Conservation (phyloP, 2,888 invertebrate species). For the Andrena bicolor region DNA sequence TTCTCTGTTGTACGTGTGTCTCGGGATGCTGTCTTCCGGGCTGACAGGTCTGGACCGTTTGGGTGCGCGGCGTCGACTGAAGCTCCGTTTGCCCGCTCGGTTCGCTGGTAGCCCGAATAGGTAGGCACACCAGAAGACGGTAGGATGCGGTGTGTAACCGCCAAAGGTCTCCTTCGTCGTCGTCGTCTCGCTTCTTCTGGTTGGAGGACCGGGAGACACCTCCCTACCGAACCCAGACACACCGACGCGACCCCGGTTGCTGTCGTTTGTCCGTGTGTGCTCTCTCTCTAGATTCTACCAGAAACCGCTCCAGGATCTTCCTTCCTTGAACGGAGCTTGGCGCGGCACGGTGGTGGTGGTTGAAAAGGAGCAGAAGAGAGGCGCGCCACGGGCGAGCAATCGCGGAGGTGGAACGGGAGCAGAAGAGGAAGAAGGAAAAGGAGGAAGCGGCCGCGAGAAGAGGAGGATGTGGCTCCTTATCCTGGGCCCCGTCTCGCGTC, state of each 20-base stretch:
- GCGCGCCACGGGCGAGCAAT: slow-evolving; percentile 36
- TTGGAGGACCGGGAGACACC: slow-evolving; percentile 84
- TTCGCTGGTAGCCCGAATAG: slow-evolving; percentile 83
- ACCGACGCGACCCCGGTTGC: slow-evolving; percentile 68
- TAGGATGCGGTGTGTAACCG: slow-evolving; percentile 83
- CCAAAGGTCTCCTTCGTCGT: slow-evolving; percentile 78
- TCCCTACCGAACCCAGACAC: slow-evolving; percentile 83
- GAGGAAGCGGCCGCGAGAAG: slow-evolving; percentile 65
- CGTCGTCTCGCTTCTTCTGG: slow-evolving; percentile 82
- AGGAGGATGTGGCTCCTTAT: slow-evolving; percentile 80
- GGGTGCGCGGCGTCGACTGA: slow-evolving; percentile 85
- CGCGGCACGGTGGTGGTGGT: slow-evolving; percentile 53
- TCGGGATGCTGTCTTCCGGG: slow-evolving; percentile 72
- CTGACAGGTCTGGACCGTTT: slow-evolving; percentile 84
- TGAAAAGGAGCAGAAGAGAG: slow-evolving; percentile 45
- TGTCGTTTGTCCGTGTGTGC: slow-evolving; percentile 65
- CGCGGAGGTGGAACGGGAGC: slow-evolving; percentile 67
- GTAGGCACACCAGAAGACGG: slow-evolving; percentile 83
- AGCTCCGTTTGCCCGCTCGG: slow-evolving; percentile 79
- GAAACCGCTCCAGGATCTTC: slow-evolving; percentile 72
- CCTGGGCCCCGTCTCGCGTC: slow-evolving; percentile 70
- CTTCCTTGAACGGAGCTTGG: slow-evolving; percentile 58
- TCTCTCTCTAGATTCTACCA: slow-evolving; percentile 67
- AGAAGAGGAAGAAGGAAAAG: slow-evolving; percentile 61
- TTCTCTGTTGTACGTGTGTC: slow-evolving; percentile 42